Evolutionary conservation across 2,113 vertebrate genomes (phyloP).

Genomic region (Oceanodroma tethys): DNA sequence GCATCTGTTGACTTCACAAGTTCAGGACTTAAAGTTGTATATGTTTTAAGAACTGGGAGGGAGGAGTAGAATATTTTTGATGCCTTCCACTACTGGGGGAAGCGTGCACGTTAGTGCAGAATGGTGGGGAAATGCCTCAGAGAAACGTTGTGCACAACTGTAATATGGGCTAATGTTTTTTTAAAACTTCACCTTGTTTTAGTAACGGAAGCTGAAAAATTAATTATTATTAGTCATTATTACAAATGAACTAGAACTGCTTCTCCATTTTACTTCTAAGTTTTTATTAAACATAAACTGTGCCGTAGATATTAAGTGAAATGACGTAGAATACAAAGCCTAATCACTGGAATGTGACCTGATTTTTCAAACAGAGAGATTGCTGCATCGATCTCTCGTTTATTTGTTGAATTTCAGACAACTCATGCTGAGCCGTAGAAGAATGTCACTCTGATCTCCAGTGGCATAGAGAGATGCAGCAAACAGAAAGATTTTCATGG

Average conservation of each 20-base stretch:
- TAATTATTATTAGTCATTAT: background rate
- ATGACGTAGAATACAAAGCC: background rate
- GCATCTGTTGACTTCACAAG: background rate
- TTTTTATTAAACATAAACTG: background rate
- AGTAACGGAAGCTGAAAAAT: background rate
- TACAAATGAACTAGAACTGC: background rate
- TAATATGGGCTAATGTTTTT: background rate
- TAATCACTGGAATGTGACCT: background rate
- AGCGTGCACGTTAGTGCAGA: fast-evolving
- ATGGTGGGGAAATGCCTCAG: background rate
- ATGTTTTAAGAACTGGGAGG: background rate
- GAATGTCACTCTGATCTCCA: background rate
- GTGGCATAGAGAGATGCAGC: background rate
- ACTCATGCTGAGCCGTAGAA: background rate
- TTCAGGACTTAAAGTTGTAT: background rate
- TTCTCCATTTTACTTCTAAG: background rate
- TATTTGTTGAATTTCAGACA: background rate
- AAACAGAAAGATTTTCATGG: background rate
- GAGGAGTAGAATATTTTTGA: background rate
- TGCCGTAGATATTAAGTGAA: background rate
- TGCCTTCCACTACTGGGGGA: background rate
- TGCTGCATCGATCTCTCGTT: background rate
- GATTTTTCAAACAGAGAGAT: background rate
- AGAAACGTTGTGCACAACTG: background rate
- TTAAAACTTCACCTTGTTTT: background rate